Evolutionary conservation across 1,140 invertebrate genomes (phyloP).

Genomic region (Hycleus phaleratus): DNA sequence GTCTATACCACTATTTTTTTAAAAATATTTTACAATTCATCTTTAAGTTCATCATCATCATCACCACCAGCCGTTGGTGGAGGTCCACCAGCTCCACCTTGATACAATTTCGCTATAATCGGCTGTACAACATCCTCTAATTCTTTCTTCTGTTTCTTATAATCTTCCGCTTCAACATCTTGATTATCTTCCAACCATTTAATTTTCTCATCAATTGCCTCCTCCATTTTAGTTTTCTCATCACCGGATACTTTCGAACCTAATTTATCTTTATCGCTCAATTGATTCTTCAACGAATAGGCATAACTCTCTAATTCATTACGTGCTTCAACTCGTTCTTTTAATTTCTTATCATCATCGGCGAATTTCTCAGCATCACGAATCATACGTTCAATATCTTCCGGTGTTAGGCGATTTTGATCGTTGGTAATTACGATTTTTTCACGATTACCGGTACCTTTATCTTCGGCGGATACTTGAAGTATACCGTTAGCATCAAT

Average conservation of each 20-base stretch:
- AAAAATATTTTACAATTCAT: constrained; percentile 65
- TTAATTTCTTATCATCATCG: constrained; percentile 96
- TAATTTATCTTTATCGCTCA: constrained; percentile 96
- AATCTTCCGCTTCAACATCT: constrained; percentile 89
- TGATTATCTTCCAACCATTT: constrained; percentile 97
- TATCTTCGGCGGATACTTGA: constrained; percentile 92
- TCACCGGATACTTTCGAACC: constrained; percentile 84
- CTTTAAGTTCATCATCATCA: constrained; percentile 75
- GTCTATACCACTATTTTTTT: neutral
- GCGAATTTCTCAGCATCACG: constrained; percentile 98
- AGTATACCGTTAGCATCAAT: constrained; percentile 97
- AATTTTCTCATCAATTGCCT: constrained; percentile 92
- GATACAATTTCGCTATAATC: constrained; percentile 96
- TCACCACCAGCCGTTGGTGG: constrained; percentile 54
- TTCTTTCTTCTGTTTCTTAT: constrained; percentile 96
- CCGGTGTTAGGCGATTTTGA: constrained; percentile 91
- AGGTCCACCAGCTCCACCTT: constrained; percentile 69
- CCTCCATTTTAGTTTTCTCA: constrained; percentile 94
- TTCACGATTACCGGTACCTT: constrained; percentile 96
- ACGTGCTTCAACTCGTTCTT: constrained; percentile 92
- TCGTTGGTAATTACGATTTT: constrained; percentile 99
- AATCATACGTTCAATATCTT: constrained; percentile 98
- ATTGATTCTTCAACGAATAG: constrained; percentile 96
- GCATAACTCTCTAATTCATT: constrained; percentile 96
- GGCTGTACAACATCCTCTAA: constrained; percentile 93